phyloP scores from a whole-genome alignment of 2,888 invertebrate genomes.

The Eucera pruinosa region DNA sequence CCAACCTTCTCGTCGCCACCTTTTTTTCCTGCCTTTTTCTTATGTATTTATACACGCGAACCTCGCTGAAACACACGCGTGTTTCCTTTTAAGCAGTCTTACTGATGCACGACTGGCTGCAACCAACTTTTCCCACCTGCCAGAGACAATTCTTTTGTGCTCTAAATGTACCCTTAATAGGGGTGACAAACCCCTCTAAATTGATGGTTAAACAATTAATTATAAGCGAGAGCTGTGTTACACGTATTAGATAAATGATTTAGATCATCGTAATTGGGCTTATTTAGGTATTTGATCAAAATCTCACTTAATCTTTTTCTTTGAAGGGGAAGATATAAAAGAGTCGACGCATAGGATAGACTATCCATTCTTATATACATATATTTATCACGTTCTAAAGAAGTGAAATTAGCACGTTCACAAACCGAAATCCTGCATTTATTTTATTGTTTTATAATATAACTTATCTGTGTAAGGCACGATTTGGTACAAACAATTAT shows the following conservation, averaged over 20 bases:
- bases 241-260: neutral
- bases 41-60: slow-evolving; percentile 54
- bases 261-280: neutral
- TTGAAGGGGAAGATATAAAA: too few relatives aligned
- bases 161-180: slow-evolving; percentile 1
- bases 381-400: too few relatives aligned
- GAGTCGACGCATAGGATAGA: too few relatives aligned
- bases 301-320: neutral
- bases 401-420: too few relatives aligned
- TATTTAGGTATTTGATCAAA: neutral
- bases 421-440: too few relatives aligned
- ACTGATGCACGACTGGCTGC: slow-evolving; percentile 9
- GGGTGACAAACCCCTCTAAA: neutral
- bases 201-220: neutral
- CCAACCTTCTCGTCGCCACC: slow-evolving; percentile 45
- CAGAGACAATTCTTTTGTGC: neutral
- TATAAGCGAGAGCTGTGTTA: too few relatives aligned
- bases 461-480: too few relatives aligned
- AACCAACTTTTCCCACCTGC: slow-evolving; percentile 25
- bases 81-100: slow-evolving; percentile 33
- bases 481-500: too few relatives aligned
- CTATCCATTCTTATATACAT: too few relatives aligned
- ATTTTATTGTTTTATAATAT: too few relatives aligned
- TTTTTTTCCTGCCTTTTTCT: slow-evolving; percentile 52
- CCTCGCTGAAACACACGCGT: slow-evolving; percentile 7